Base-by-base conservation (phyloP, 2,797 vertebrate species). In the Tinamus major region DNA sequence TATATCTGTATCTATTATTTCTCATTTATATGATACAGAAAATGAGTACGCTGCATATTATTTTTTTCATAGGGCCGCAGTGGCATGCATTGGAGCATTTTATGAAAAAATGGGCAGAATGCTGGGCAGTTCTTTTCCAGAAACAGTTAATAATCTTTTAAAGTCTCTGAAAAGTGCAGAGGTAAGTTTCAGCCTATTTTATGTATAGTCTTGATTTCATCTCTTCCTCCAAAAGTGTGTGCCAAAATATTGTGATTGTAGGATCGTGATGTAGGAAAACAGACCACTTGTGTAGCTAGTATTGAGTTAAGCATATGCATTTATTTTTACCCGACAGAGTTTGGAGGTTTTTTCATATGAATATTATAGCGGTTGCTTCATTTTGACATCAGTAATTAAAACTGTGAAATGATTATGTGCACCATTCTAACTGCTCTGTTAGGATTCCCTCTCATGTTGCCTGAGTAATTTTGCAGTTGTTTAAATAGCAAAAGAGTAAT, bases 91-190 rank as follows among this genome's bases (percentile, higher is more conserved):
- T 71, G 99, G 99, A 79, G 99, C 99, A 20, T 99, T 99, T 97
- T 99, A 99, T 97, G 99, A 99, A 97, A 99, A 99, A 98, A 99
- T 99, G 99, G 99, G 99, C 49, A 98, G 99, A 94, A 99, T 99
- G 99, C 96, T 99, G 85, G 99, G 99, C 84, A 99, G 99, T 96
- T 98, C 99, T 90, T 99, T 99, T 97, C 99, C 99, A 20, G 99
- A 99, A 96, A 99, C 99, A 61, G 99, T 99, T 67, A 99, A 98
- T 97, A 99, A 99, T 97, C 98, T 99, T 63, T 96, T 99, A 90
- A 99, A 99, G 92, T 99, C 99, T 75, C 97, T 99, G 90, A 99
- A 99, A 97, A 99, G 98, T 92, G 99, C 99, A 85, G 99, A 99
- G 98, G 99, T 99, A 97, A 90, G 94, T 95, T 84, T 91, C 53